Evolutionary conservation across 2,888 invertebrate genomes (phyloP).

Genomic region (Ophion ellenae): DNA sequence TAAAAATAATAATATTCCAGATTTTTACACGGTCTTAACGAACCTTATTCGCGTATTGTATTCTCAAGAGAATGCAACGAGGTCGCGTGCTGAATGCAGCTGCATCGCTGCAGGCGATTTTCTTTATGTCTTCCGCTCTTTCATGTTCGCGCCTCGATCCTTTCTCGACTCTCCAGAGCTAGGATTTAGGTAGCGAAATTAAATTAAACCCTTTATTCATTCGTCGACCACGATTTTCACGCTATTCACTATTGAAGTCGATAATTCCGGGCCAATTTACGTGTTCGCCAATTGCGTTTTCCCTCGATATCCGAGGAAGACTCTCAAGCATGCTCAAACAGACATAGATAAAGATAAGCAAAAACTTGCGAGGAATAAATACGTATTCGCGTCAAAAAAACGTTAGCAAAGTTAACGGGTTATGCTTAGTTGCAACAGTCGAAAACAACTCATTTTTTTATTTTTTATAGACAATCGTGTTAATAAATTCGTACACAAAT

Average conservation of each 20-base stretch:
- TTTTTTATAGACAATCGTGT: too few species aligned
- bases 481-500: too few species aligned
- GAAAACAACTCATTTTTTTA: too few species aligned
- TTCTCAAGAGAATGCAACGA: slow-evolving; percentile 37
- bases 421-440: too few species aligned
- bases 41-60: slow-evolving; percentile 45
- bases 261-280: slow-evolving; percentile 16
- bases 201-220: slow-evolving; percentile 50
- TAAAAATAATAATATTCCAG: background rate
- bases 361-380: background rate
- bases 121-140: slow-evolving; percentile 36
- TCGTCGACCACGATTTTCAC: background rate
- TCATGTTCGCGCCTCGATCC: background rate
- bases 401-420: background rate
- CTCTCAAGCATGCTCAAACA: background rate
- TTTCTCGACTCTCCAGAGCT: slow-evolving; percentile 8
- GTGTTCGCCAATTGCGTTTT: background rate
- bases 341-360: background rate
- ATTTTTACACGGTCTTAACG: slow-evolving; percentile 14
- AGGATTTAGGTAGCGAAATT: slow-evolving; percentile 22
- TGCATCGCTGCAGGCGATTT: slow-evolving; percentile 45
- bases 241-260: slow-evolving; percentile 13
- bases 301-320: background rate
- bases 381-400: background rate
- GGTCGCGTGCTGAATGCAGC: slow-evolving; percentile 41